Evolutionary conservation across 2,113 vertebrate species (phyloP), one percentile per base, ranked within the genome.

Genomic region (Passer montanus): DNA sequence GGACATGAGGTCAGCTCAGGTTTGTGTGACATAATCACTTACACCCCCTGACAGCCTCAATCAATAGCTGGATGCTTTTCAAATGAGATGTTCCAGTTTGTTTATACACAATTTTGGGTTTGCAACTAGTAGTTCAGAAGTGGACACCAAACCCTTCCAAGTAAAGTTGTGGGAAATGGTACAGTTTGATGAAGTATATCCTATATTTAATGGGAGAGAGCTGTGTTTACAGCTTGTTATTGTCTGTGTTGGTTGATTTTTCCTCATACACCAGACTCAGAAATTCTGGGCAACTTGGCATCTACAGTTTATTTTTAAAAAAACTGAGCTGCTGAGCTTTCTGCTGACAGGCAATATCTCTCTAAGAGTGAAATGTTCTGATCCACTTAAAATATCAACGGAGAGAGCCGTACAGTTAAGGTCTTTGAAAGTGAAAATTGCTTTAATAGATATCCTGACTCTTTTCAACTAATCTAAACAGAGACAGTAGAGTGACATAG

Each of bases 41-140:
- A 11, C 21, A 44, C 49, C 31, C 27, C 44, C 44, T 46, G 15
- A 50, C 2, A 4, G 43, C 46, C 73, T 77, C 58, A n/a, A 22
- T 72, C 70, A 23, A 23, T 59, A 80, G 66, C 66, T 87, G 64
- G 66, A 69, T 75, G 69, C 31, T 87, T 95, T 89, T 81, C 67
- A 91, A 49, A 88, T 81, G n/a, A 87, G 47, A 89, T 60, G 68
- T 82, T 88, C 59, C 68, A 63, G 33, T 44, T 72, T 88, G 78
- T 64, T 88, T 44, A 80, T 31, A 16, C 23, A 49, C 60, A 67
- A 33, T 91, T 95, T 88, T 62, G 73, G 72, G n/a, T 73, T 84
- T 76, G 74, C 70, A 90, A 39, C 76, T 58, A n/a, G 88, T 69
- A 43, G 84, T 96, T 96, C 94, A 66, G 75, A 87, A 88, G 74